phyloP scores from a whole-genome alignment of 2,113 vertebrate genomes.

The Microcebus jonahi region DNA sequence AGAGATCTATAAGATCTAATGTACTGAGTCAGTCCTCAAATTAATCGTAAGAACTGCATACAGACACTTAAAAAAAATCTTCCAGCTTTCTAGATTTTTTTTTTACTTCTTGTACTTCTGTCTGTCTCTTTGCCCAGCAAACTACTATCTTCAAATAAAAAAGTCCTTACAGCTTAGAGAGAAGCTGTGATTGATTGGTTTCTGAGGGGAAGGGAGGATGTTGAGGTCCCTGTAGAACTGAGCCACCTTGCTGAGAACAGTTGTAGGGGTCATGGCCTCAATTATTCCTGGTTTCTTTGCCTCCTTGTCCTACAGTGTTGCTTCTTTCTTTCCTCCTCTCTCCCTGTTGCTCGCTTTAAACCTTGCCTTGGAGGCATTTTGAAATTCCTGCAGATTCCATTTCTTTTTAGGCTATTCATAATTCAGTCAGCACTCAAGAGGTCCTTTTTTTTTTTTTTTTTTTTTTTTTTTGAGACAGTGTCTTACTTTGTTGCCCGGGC shows the following conservation, averaged over 20 bases:
- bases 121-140: slow-evolving; percentile 4
- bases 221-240: neutral
- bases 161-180: neutral
- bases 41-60: slow-evolving; percentile 53
- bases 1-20: slow-evolving; percentile 8
- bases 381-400: slow-evolving; percentile 8
- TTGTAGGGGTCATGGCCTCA: neutral
- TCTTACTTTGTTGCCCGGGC: too few relatives aligned
- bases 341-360: neutral
- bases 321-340: neutral
- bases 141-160: slow-evolving; percentile 30
- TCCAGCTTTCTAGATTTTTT: slow-evolving; percentile 7
- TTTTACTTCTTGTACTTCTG: neutral
- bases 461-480: too few relatives aligned
- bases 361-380: slow-evolving; percentile 52
- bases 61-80: neutral
- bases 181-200: slow-evolving; percentile 39
- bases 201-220: neutral
- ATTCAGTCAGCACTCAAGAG: slow-evolving; percentile 32
- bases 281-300: slow-evolving; percentile 52
- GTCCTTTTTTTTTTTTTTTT: neutral
- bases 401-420: slow-evolving; percentile 72
- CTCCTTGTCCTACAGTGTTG: neutral
- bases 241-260: slow-evolving; percentile 43
- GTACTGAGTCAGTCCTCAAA: neutral